Evolutionary conservation across 2,888 invertebrate genomes (phyloP), one percentile per base, ranked within the genome.

Genomic region (Cephonodes hylas): DNA sequence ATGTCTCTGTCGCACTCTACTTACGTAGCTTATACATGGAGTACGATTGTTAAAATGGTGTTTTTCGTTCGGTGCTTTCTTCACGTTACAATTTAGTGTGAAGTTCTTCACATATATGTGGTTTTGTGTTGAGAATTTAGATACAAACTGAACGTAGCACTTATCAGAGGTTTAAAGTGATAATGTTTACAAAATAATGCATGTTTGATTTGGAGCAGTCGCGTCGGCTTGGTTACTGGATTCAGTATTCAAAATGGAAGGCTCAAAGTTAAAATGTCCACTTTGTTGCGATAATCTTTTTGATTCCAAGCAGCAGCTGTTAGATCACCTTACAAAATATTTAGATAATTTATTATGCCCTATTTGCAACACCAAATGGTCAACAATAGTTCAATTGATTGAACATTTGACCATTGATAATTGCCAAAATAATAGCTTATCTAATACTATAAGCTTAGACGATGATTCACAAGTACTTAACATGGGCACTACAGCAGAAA

Each of bases 231-330:
- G 10, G 20, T 34, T 3, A 46, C 46, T 64, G 48, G 42, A 63
- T 18, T 67, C 62, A 64, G 59, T 59, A 65, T 67, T 45, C 59
- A 86, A 72, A 75, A 94, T 94, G 94, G 94, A 91, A 78, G 90
- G 92, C 61, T 72, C 77, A 80, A 77, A 71, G 76, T 93, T 75
- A 78, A 88, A 80, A 67, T 95, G 95, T 71, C 95, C 95, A 42
- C 88, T 95, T 79, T 95, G 95, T 80, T 95, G 95, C 75, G 93
- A 93, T 64, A 93, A 94, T 78, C 93, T 89, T 62, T 95, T 95
- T 86, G 79, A 85, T 65, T 93, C 93, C 63, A 93, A 93, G 66
- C 84, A 93, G 87, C 74, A 93, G 89, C 85, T 93, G 90, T 69
- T 85, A 89, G 73, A 93, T 83, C 89, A 91, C 75, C 89, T 95